A percentile compares a stretch with the other conserved stretches of the same genome.
phyloP scores from a whole-genome alignment of 1,140 invertebrate genomes.

The Drosophila navojoa region DNA sequence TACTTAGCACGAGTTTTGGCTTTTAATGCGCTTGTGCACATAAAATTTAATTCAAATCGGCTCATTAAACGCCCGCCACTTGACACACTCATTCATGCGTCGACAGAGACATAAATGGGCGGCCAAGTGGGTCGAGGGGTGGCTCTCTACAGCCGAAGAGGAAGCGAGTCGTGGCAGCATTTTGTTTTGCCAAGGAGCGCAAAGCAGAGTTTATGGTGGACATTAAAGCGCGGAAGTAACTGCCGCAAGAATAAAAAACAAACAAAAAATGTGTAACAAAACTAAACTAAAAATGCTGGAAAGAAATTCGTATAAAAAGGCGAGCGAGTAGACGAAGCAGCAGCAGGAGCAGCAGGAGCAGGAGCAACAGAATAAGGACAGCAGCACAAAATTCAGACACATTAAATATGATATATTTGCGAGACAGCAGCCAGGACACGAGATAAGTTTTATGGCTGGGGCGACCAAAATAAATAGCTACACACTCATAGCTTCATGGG shows the following conservation, averaged over 20 bases:
- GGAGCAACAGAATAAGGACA: constrained; percentile 31
- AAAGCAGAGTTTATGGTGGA: constrained; percentile 73
- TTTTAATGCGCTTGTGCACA: constrained; percentile 73
- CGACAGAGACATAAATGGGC: constrained; percentile 44
- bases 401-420: constrained; percentile 80
- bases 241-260: constrained; percentile 56
- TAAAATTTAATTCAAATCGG: constrained; percentile 80
- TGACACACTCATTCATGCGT: constrained; percentile 57
- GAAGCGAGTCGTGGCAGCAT: constrained; percentile 40
- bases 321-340: constrained; percentile 33
- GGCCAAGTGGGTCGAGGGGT: background rate
- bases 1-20: constrained; percentile 41
- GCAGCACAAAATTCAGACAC: constrained; percentile 66
- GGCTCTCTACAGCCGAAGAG: constrained; percentile 13
- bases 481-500: constrained; percentile 9
- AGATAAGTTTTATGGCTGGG: constrained; percentile 67
- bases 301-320: constrained; percentile 27
- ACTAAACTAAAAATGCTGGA: constrained; percentile 54
- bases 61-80: constrained; percentile 75
- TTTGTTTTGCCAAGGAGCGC: constrained; percentile 62
- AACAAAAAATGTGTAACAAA: constrained; percentile 25
- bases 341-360: constrained; percentile 1
- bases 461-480: constrained; percentile 38
- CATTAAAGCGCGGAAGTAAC: constrained; percentile 78
- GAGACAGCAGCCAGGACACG: constrained; percentile 62